Conservation (phyloP, 2,113 vertebrate genomes). For the Phoenicopterus ruber region DNA sequence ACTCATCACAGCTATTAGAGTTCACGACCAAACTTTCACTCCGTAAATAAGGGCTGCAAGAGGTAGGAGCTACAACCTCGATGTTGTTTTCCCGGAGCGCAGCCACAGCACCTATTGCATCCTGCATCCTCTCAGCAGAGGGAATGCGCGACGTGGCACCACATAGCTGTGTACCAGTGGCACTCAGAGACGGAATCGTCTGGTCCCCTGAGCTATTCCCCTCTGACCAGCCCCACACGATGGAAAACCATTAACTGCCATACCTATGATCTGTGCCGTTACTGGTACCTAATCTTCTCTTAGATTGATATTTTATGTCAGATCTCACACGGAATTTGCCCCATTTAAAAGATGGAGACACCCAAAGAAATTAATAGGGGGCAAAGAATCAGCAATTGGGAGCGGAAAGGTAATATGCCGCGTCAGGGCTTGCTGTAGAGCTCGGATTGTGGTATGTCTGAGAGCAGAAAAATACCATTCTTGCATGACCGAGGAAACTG, state of each 20-base stretch:
- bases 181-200: neutral
- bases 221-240: neutral
- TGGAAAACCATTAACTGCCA: neutral
- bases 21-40: neutral
- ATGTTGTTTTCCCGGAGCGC: neutral
- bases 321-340: neutral
- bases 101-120: neutral
- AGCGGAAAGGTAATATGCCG: neutral
- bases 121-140: neutral
- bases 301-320: neutral
- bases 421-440: neutral
- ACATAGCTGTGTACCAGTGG: neutral
- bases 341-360: neutral
- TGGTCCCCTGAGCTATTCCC: neutral
- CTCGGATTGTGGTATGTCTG: neutral
- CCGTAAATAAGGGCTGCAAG: neutral
- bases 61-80: neutral
- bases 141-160: neutral
- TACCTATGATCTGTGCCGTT: neutral
- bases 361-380: neutral
- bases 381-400: neutral
- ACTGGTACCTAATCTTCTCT: neutral
- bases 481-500: neutral
- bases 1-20: neutral
- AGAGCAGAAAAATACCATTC: neutral